Conservation (phyloP, 2,888 invertebrate species). For the Iselma pallidipennis region DNA sequence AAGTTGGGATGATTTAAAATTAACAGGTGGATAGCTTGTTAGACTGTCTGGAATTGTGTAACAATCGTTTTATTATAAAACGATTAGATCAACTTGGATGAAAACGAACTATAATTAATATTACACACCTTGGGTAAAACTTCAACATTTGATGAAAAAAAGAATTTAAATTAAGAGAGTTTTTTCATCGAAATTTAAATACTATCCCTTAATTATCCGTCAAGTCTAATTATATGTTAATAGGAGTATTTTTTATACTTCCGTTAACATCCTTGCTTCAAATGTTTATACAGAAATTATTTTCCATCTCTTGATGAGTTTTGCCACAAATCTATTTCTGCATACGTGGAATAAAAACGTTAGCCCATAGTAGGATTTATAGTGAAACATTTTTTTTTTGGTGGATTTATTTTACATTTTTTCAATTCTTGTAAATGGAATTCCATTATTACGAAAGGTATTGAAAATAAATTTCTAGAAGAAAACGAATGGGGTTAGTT, state of each 20-base stretch:
- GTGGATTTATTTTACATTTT: background rate
- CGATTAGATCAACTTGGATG: constrained; percentile 2
- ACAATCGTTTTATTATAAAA: constrained; percentile 25
- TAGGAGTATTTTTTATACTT: too few species aligned
- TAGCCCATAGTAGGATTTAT: too few species aligned
- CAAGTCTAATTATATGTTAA: too few species aligned
- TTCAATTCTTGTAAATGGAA: background rate
- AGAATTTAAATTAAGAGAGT: too few species aligned
- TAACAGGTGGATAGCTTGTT: constrained; percentile 26
- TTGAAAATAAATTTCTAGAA: background rate
- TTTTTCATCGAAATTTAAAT: too few species aligned
- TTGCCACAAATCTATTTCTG: too few species aligned
- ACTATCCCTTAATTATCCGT: too few species aligned
- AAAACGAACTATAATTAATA: background rate
- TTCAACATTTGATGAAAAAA: background rate
- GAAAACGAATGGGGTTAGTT: background rate
- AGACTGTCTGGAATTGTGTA: constrained; percentile 6
- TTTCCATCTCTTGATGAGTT: too few species aligned
- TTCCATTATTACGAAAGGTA: background rate
- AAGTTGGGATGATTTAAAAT: constrained; percentile 28
- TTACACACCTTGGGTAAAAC: background rate
- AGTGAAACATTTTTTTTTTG: background rate
- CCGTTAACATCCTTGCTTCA: too few species aligned
- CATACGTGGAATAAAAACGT: too few species aligned
- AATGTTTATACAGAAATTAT: too few species aligned